Evolutionary conservation across 2,797 vertebrate genomes (phyloP).

Genomic region (Megalops cyprinoides): DNA sequence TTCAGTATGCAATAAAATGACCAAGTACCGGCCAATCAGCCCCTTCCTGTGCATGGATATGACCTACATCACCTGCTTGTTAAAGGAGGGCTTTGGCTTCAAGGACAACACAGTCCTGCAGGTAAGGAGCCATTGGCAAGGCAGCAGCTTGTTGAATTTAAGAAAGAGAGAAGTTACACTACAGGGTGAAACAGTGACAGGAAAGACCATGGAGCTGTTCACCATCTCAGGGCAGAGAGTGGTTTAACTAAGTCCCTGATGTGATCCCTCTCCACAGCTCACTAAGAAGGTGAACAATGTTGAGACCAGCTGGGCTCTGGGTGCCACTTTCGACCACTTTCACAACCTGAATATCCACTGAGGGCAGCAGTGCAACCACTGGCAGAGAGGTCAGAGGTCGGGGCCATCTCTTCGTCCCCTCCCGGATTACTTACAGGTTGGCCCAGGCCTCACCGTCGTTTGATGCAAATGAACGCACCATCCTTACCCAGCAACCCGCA

Average conservation of each 20-base stretch:
- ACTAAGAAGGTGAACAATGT: constrained; percentile 97
- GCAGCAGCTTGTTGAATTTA: background rate
- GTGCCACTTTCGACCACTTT: constrained; percentile 92
- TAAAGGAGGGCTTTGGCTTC: constrained; percentile 97
- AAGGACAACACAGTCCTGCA: constrained; percentile 87
- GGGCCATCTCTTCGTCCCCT: constrained; percentile 54
- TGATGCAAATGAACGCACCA: constrained; percentile 46
- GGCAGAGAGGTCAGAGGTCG: constrained; percentile 64
- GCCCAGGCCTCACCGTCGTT: constrained; percentile 40
- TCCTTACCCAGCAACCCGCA: constrained; percentile 56
- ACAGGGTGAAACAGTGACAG: background rate
- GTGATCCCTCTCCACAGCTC: constrained; percentile 73
- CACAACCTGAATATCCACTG: constrained; percentile 87
- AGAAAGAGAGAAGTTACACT: background rate
- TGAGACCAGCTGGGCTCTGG: constrained; percentile 97
- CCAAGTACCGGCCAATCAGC: constrained; percentile 85
- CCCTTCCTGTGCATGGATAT: constrained; percentile 99
- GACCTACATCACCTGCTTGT: constrained; percentile 92
- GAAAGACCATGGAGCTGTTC: background rate
- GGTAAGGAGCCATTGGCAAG: constrained; percentile 68
- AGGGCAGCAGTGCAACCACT: constrained; percentile 56
- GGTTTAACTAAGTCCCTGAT: background rate
- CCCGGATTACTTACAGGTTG: constrained; percentile 22
- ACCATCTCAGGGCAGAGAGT: background rate
- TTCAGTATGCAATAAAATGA: constrained; percentile 93